Base-by-base conservation (phyloP, 37 sponge, comb jelly and placozoan genomes). In the Hexactinellida sp. region DNA sequence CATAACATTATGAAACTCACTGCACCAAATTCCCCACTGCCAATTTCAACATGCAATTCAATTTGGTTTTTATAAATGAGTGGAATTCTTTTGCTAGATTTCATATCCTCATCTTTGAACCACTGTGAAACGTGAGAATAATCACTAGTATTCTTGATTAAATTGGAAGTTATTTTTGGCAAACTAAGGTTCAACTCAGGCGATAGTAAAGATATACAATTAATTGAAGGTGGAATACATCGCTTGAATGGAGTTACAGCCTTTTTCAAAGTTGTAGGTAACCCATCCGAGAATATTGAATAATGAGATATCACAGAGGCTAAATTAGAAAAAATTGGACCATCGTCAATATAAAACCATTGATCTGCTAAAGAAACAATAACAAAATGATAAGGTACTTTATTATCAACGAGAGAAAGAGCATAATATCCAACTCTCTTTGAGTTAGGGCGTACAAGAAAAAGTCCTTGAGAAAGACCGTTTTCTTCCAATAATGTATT, bases 271-370 rank as follows among this genome's bases (percentile, higher is more conserved):
- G 84, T 21, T 1, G 93, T 93, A 28, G 93, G 93, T 23, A 95
- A 92, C n/a, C 96, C 96, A 91, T 95, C 96, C 0, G 91, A 38
- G 83, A 91, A 90, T 84, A 90, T 88, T 88, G 88, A 91, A 88
- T 95, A 93, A 87, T 95, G 93, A 24, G 91, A 92, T 24, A 95
- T 37, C 35, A 90, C 85, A 38, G 23, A 37, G 0, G 63, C 84
- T 16, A 87, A 35, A 38, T 38, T 28, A 37, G 39, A 83, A 87
- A 95, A 95, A 30, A 89, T 83, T 3, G 96, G 96, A 3, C 96
- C 96, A 85, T 95, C 96, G 36, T 95, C 96, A 87, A 95, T 95
- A 85, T 89, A 95, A 86, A 87, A 94, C 94, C 92, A 90, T 54
- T 87, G 82, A 63, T 94, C 92, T 54, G 85, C 94, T 89, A 90